Base-by-base conservation (phyloP, 2,888 invertebrate species). In the Sinohyriopsis cumingii region DNA sequence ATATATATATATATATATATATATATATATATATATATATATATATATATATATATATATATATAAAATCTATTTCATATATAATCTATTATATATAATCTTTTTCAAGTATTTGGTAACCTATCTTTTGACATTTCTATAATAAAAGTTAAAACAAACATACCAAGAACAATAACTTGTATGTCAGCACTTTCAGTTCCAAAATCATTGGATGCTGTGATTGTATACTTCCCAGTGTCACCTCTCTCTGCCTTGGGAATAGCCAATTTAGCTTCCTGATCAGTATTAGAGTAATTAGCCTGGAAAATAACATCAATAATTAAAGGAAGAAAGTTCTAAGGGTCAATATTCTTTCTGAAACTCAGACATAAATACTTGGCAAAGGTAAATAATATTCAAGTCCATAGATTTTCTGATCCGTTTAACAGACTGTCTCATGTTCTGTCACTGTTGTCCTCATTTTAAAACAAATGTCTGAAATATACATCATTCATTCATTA, bases 171-270 rank as follows among this genome's bases (percentile, higher is more conserved):
- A 71, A 88, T 78, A 55, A 90, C 90, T 62, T 88, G 85, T 68
- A 90, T 83, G 59, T 89, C 87, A 22, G 87, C 90, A 1, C 83
- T 77, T 59, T 89, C 89, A 60, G 87, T 83, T 22, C 90, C 90
- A 75, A 82, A 80, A 25, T 82, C 80, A 70, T 90, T 90, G 55
- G 81, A 78, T 20, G 89, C 84, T 20, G 82, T 88, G 69, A 90
- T 81, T 61, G 83, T 86, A 76, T 90, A 90, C 72, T 88, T 89
- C 56, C 90, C 90, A 15, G 88, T 88, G 80, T 90, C 90, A 5
- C 83, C 85, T 63, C 90, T 79, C 74, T 87, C 86, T 7, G 88
- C 77, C 60, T 77, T 80, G 0, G 90, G 89, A 57, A 90, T 84
- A 68, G 84, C 78, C 57, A 90, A 76, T 33, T 82, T 82, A 3